Conservation (phyloP, 1,140 invertebrate species). For the Grapholita molesta region DNA sequence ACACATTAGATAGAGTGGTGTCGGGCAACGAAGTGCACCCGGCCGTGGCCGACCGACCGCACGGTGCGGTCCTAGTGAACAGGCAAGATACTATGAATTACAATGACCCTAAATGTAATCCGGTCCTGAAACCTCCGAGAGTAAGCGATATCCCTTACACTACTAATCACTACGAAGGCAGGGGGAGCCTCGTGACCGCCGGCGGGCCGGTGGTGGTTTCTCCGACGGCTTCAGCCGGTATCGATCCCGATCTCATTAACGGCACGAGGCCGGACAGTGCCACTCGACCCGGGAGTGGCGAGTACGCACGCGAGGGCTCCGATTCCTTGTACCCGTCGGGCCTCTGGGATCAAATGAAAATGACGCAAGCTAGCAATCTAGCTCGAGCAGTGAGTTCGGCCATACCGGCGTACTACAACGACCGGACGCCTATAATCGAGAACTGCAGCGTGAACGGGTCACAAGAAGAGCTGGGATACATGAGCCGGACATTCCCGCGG, state of each 20-base stretch:
- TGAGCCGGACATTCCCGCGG: slow-evolving; percentile 78
- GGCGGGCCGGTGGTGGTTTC: slow-evolving; percentile 82
- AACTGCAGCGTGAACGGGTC: slow-evolving; percentile 80
- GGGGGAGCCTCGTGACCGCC: slow-evolving; percentile 80
- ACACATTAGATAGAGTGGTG: slow-evolving; percentile 83
- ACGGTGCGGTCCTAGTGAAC: slow-evolving; percentile 64
- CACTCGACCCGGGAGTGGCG: slow-evolving; percentile 80
- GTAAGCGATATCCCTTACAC: slow-evolving; percentile 82
- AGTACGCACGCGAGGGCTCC: slow-evolving; percentile 83
- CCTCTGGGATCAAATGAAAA: slow-evolving; percentile 81
- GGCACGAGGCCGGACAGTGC: slow-evolving; percentile 83
- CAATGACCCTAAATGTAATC: slow-evolving; percentile 80
- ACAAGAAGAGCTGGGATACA: slow-evolving; percentile 77
- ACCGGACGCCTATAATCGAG: slow-evolving; percentile 87
- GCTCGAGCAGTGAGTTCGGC: slow-evolving; percentile 76
- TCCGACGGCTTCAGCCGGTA: slow-evolving; percentile 83
- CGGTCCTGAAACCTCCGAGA: slow-evolving; percentile 83
- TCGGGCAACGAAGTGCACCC: slow-evolving; percentile 79
- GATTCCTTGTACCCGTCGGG: slow-evolving; percentile 86
- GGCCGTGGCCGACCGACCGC: slow-evolving; percentile 73
- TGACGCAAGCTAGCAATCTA: slow-evolving; percentile 72
- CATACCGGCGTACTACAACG: slow-evolving; percentile 81
- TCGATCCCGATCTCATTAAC: slow-evolving; percentile 90
- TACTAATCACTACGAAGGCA: slow-evolving; percentile 81
- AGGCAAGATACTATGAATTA: slow-evolving; percentile 71